Evolutionary conservation across 2,888 invertebrate species (phyloP).

Genomic region (Drosophila picticornis): DNA sequence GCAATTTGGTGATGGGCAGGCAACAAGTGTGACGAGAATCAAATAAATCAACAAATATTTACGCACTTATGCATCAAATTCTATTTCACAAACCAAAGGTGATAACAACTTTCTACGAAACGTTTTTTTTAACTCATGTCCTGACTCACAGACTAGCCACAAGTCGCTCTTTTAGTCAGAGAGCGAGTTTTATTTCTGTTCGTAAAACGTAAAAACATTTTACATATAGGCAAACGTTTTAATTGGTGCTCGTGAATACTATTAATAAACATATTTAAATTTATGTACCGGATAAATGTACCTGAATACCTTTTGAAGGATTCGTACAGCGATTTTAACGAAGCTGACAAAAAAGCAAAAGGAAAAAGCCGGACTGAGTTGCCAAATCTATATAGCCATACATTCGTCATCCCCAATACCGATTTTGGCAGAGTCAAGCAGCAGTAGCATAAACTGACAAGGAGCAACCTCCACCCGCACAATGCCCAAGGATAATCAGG

Average conservation of each 20-base stretch:
- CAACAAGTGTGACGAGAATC: constrained; percentile 61
- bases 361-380: background rate
- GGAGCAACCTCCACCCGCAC: constrained; percentile 28
- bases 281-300: background rate
- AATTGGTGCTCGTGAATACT: constrained; percentile 1
- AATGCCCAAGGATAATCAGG: constrained; percentile 72
- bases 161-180: background rate
- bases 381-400: background rate
- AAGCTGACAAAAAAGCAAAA: background rate
- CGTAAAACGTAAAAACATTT: background rate
- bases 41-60: constrained; percentile 24
- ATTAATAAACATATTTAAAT: background rate
- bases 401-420: constrained; percentile 22
- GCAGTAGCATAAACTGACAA: constrained; percentile 7
- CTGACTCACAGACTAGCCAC: background rate
- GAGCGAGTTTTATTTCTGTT: background rate
- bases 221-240: background rate
- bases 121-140: background rate
- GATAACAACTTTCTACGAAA: constrained; percentile 36
- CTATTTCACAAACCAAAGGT: constrained; percentile 60
- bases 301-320: background rate
- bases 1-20: constrained; percentile 49
- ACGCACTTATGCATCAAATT: constrained; percentile 11
- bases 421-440: constrained; percentile 57
- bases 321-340: background rate